A percentile compares a stretch with the other conserved stretches of the same genome.
Conservation (phyloP, 2,113 vertebrate species). For the Heterochromis multidens region DNA sequence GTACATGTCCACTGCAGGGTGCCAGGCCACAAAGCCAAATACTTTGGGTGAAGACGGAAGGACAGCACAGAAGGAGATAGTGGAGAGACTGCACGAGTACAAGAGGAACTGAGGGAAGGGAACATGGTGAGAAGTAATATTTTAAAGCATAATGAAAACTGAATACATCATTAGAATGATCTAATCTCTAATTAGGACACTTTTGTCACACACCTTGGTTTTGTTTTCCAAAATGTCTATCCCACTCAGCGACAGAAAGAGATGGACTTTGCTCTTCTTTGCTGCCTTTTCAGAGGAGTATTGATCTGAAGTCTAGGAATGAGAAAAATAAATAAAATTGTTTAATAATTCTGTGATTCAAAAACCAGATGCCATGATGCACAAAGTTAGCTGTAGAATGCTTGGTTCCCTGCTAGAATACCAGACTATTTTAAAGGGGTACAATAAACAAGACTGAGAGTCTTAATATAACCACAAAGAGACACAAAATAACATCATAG, state of each 20-base stretch:
- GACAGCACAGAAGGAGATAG: constrained; percentile 75
- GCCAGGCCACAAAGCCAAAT: constrained; percentile 73
- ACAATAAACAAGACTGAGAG: background rate
- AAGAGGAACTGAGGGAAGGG: constrained; percentile 62
- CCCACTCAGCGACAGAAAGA: constrained; percentile 66
- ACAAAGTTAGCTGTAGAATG: background rate
- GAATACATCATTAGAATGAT: background rate
- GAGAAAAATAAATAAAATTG: background rate
- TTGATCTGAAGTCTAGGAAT: constrained; percentile 46
- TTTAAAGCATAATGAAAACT: background rate
- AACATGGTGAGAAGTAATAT: background rate
- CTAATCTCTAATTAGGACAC: background rate
- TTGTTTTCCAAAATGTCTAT: constrained; percentile 76
- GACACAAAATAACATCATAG: background rate
- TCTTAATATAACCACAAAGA: background rate
- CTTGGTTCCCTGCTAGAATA: background rate
- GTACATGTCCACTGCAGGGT: constrained; percentile 63
- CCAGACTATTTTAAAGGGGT: background rate
- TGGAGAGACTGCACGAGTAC: constrained; percentile 66
- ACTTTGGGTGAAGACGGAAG: constrained; percentile 62
- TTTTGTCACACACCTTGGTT: constrained; percentile 66
- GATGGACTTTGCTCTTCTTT: constrained; percentile 68
- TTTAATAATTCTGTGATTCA: background rate
- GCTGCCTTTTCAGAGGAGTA: constrained; percentile 44
- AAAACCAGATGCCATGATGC: background rate